Base-by-base conservation (phyloP, 1,140 invertebrate species). In the Danaus melanippus region DNA sequence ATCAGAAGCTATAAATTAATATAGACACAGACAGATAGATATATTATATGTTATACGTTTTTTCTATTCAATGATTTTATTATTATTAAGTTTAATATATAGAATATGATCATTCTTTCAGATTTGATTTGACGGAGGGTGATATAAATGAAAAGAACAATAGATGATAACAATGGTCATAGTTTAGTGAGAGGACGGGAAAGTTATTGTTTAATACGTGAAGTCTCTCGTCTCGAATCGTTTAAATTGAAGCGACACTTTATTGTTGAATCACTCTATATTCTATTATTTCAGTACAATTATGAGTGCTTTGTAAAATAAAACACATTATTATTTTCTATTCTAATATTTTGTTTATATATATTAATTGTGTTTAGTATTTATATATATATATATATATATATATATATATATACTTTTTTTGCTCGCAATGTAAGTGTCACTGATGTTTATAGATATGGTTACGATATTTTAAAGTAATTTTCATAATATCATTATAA, bases 61-160 rank as follows among this genome's bases (percentile, higher is more conserved):
- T 15, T 32, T 32, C 2, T 7, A 32, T 32, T 7, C 5, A 32
- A 32, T 0, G 4, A 7, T 32, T 32, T 32, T 32, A 32, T 32
- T 32, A 32, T 32, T 32, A 32, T 7, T 32, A 32, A 32, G 21
- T 7, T 32, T 32, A 3, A 7, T 32, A 59, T 53, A 54, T 47
- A 50, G 57, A 60, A 60, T 60, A 60, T 60, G 55, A 60, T 60
- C 53, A 60, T 56, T 51, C 47, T 51, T 46, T 45, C 21, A 52
- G 49, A 15, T 43, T 32, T 44, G 42, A 49, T 43, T 52, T 60
- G 49, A 61, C 54, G 48, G 59, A 64, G 59, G 69, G 68, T 69
- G 62, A 50, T 56, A 70, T 75, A 79, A 79, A 84, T 71, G 80
- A 84, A 80, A 79, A 72, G 76, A 75, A 78, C 76, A 78, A 79